Evolutionary conservation across 53 echinoderm and acorn worm genomes (phyloP).

Genomic region (Paracentrotus lividus): DNA sequence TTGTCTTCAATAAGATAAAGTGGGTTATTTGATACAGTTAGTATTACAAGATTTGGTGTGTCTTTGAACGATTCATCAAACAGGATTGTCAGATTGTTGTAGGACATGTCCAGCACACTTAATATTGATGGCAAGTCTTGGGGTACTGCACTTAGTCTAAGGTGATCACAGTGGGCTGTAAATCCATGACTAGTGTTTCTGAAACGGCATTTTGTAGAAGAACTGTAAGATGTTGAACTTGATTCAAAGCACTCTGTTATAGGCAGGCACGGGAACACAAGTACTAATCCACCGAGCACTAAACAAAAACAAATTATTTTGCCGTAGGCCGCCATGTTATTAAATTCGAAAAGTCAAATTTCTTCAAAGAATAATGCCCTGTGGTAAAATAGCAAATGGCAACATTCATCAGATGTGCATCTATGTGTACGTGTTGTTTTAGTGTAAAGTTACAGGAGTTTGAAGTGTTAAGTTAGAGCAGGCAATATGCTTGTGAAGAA

Average conservation of each 20-base stretch:
- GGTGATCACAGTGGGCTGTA: neutral
- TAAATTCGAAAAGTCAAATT: neutral
- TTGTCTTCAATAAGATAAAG: neutral
- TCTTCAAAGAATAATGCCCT: neutral
- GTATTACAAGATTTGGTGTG: neutral
- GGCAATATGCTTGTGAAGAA: too few relatives aligned
- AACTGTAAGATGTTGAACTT: neutral
- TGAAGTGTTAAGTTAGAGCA: too few relatives aligned
- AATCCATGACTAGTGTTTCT: neutral
- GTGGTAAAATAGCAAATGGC: neutral
- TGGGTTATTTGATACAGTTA: neutral
- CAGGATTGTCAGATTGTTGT: neutral
- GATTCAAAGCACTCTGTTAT: neutral
- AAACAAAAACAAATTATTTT: neutral
- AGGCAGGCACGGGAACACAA: neutral
- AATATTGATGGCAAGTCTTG: neutral
- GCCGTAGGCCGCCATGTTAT: neutral
- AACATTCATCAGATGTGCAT: neutral
- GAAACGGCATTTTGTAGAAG: neutral
- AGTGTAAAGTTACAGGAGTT: too few relatives aligned
- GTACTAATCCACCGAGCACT: neutral
- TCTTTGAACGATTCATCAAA: neutral
- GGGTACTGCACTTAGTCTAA: neutral
- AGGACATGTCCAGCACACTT: neutral
- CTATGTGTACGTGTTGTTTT: too few relatives aligned